Base-by-base conservation (phyloP, 2,888 invertebrate genomes). In the Aspidiotus rigidus region DNA sequence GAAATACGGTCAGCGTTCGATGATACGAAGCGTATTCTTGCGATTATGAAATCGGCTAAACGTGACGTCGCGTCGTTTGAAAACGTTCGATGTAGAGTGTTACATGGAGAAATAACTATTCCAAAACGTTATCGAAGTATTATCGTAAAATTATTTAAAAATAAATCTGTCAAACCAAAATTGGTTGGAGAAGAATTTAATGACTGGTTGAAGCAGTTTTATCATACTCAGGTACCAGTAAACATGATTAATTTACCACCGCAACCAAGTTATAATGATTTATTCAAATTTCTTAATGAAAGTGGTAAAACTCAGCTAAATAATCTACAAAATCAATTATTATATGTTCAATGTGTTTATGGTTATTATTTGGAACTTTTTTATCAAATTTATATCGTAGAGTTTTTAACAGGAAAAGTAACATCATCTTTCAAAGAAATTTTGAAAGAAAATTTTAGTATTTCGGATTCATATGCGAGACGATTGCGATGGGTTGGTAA, bases 71-170 rank as follows among this genome's bases (percentile, higher is more conserved):
- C n/a, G n/a, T n/a, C n/a, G n/a, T n/a, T n/a, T n/a, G 49, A 44
- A 44, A 44, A 44, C 49, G 49, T 44, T 44, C 49, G 49, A 44
- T 44, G 49, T 44, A 44, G 49, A 44, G 49, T 44, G 49, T 44
- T 44, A 44, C 49, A 44, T 44, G 49, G 49, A 44, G 49, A 44
- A 44, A 44, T 44, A 44, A 44, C 49, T 44, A 44, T 44, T 44
- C 49, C 49, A 8, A 44, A 44, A 44, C 49, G 49, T 44, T 44
- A 44, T 44, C 49, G 49, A 10, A 44, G 49, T 44, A 44, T 44
- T 44, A 44, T 44, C 11, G 11, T 44, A 11, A 44, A 44, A 10
- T 44, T 44, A 44, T 44, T 44, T 44, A 10, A 44, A 44, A 44
- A 44, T 10, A 44, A 44, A 44, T 44, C 11, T 44, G 49, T 44